Evolutionary conservation across 2,888 invertebrate genomes (phyloP), one percentile per base, ranked within the genome.

Genomic region (Calephelis perditalis): DNA sequence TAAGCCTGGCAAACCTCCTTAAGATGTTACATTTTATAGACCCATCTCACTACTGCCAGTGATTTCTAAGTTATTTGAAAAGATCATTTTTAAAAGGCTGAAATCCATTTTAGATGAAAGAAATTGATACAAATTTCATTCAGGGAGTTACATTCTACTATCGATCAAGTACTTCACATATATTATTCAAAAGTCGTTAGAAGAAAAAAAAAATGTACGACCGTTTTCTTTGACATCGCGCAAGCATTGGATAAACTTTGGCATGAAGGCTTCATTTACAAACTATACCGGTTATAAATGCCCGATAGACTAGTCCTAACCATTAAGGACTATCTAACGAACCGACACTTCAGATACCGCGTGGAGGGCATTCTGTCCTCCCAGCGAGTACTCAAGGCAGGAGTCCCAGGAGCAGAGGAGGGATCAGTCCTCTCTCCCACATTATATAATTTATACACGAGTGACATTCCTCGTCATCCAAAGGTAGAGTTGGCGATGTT

Each of bases 281-380:
- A 63, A 57, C 59, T 58, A 35, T 44, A 54, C 49, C 12, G 12
- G 5, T 2, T 49, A 37, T 55, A 12, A 7, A 2, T 63, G 57
- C 57, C 58, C 11, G 58, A 62, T 35, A 58, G 49, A 43, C 59
- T 59, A 47, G 62, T 62, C 1, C 49, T n/a, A 37, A 56, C 58
- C 55, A 56, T 62, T 43, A 49, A 57, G 37, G 61, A 49, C 52
- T 61, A 55, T 35, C 12, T 58, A 10, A 52, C 57, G 37, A 61
- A 61, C 7, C 58, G 61, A 15, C 15, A 11, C 56, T 66, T 67
- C 58, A 58, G 63, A 54, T 63, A 64, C 59, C 63, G 66, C 61
- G 62, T 67, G 11, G 44, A 44, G 44, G 44, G 44, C 44, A 44
- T 9, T 11, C 44, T 44, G 11, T 44, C 44, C 44, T 45, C 45